A percentile compares a stretch with the other conserved stretches of the same genome.
Evolutionary conservation across 2,113 vertebrate genomes (phyloP).

Genomic region (Marcusenius ussheri): DNA sequence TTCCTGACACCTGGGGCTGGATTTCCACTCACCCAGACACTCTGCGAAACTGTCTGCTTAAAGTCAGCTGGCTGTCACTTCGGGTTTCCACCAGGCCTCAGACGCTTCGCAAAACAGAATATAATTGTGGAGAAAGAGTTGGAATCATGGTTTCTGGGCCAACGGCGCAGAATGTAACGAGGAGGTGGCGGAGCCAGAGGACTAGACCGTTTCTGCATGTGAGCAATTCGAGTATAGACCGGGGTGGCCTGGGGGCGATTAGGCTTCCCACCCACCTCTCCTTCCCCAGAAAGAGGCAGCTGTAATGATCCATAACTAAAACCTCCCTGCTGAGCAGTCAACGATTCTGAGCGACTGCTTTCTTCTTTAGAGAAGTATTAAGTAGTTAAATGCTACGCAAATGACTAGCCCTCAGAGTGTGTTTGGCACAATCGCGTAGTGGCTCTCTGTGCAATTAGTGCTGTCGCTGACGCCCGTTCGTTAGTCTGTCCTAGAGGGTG

Average conservation of each 20-base stretch:
- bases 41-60: background rate
- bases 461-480: background rate
- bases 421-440: background rate
- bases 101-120: background rate
- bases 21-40: background rate
- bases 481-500: background rate
- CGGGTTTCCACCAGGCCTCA: background rate
- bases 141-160: background rate
- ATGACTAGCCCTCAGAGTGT: background rate
- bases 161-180: background rate
- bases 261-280: background rate
- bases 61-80: conserved; percentile 14
- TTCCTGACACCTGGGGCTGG: background rate
- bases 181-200: background rate
- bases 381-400: background rate
- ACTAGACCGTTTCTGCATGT: background rate
- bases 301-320: background rate
- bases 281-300: background rate
- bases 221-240: background rate
- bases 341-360: background rate
- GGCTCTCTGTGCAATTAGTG: background rate
- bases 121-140: conserved; percentile 3
- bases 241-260: background rate
- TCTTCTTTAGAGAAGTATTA: background rate
- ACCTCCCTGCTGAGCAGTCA: background rate